Evolutionary conservation across 1,140 invertebrate species (phyloP), one percentile per base, ranked within the genome.

Genomic region (Drosophila quadrilineata): DNA sequence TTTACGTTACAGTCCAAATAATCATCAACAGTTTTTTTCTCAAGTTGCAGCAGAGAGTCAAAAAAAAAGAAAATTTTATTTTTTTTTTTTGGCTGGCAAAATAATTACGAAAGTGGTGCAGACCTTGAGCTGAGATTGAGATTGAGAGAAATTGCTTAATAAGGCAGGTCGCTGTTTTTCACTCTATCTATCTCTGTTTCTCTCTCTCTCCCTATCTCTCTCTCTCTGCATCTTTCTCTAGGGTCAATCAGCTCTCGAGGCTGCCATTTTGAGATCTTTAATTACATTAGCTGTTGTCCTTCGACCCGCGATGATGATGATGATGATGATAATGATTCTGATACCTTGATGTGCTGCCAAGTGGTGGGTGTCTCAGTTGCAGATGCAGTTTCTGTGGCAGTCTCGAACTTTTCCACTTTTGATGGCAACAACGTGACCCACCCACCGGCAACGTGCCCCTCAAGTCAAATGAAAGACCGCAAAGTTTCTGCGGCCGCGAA

Each of bases 381-480:
- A 17, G 28, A 9, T 19, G 56, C 49, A 50, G 50, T 35, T 53
- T n/a, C 48, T 45, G n/a, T n/a, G n/a, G n/a, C n/a, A n/a, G n/a
- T n/a, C n/a, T n/a, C n/a, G n/a, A n/a, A 62, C 59, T 77, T 73
- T 70, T 59, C 56, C 69, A 65, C 56, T 77, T 50, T 79, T 70
- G 41, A 45, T 45, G 22, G 22, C 41, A 45, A 6, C 41, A 12
- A 50, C 48, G 49, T 53, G 49, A 53, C 35, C 35, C 14, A 22
- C 48, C 31, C 8, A 33, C 41, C 10, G 17, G 14, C 3, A n/a
- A n/a, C n/a, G 9, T n/a, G 54, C 53, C 46, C 58, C 58, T 41
- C 63, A 49, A 73, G 77, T 57, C 35, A 70, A 85, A 84, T 85
- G 73, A 85, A 84, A 77, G 65, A 67, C 73, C 59, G 74, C 77